phyloP scores from a whole-genome alignment of 2,797 vertebrate species.

The Mastacembelus armatus region DNA sequence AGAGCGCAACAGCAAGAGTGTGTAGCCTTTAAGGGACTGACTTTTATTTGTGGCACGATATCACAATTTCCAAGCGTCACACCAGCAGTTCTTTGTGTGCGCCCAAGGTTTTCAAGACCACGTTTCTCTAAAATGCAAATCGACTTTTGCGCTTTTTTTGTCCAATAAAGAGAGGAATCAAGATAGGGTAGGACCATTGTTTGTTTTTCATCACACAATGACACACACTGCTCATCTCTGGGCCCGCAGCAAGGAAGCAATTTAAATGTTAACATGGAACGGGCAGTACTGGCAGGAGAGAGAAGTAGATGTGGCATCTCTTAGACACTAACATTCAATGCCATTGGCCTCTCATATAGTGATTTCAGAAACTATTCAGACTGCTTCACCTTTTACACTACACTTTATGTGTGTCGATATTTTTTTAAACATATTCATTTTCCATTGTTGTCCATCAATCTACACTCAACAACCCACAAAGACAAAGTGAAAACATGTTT shows the following conservation, averaged over 20 bases:
- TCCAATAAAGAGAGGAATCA: conserved; percentile 52
- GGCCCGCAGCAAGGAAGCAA: conserved; percentile 55
- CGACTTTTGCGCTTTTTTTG: conserved; percentile 38
- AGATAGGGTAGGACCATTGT: conserved; percentile 51
- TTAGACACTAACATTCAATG: conserved; percentile 23
- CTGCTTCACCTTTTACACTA: too few species aligned
- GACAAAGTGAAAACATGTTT: too few species aligned
- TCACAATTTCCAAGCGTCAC: conserved; percentile 70
- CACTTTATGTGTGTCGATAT: too few species aligned
- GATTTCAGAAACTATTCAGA: too few species aligned
- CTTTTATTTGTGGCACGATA: conserved; percentile 72
- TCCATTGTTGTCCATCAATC: too few species aligned
- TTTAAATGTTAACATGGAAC: conserved; percentile 76
- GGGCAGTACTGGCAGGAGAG: conserved; percentile 43
- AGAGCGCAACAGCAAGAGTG: conserved; percentile 30
- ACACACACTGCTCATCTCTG: conserved; percentile 72
- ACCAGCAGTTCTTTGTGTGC: conserved; percentile 50
- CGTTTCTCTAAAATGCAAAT: conserved; percentile 70
- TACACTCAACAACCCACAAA: too few species aligned
- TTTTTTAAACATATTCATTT: too few species aligned
- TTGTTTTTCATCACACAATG: conserved; percentile 71
- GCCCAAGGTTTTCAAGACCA: conserved; percentile 52
- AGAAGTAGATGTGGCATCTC: conserved; percentile 54
- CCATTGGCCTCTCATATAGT: background rate
- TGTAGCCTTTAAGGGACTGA: conserved; percentile 69